phyloP scores from a whole-genome alignment of 2,797 vertebrate species.

The Gila robusta region DNA sequence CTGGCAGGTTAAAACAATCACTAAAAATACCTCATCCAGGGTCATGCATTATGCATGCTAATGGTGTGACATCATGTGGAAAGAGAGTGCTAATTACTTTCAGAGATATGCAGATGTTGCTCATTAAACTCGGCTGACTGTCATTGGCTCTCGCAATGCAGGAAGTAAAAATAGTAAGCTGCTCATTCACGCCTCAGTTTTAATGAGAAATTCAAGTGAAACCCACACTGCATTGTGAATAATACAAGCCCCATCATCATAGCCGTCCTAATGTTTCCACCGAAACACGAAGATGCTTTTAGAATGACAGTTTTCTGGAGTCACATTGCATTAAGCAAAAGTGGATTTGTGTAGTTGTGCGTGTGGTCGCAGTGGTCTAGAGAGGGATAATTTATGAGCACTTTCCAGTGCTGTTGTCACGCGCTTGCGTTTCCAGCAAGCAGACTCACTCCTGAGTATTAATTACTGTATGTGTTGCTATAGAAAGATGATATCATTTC shows the following conservation, averaged over 20 bases:
- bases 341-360: conserved; percentile 29
- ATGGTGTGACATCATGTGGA: conserved; percentile 63
- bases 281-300: conserved; percentile 13
- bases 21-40: conserved; percentile 58
- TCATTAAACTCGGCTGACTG: conserved; percentile 70
- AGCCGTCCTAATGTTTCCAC: not conserved
- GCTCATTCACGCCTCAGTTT: conserved; percentile 36
- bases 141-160: conserved; percentile 61
- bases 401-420: conserved; percentile 32
- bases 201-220: conserved; percentile 13
- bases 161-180: conserved; percentile 51
- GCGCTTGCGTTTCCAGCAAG: conserved; percentile 1
- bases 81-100: conserved; percentile 69
- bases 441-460: conserved; percentile 41
- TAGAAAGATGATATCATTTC: conserved; percentile 49
- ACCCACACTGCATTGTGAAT: conserved; percentile 6
- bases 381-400: conserved; percentile 42
- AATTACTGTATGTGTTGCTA: conserved; percentile 50
- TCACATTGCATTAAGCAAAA: conserved; percentile 51
- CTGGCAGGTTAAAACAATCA: conserved; percentile 49
- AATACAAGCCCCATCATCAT: not conserved
- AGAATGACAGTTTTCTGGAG: conserved; percentile 43
- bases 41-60: conserved; percentile 59
- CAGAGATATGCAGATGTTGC: conserved; percentile 71
- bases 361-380: conserved; percentile 26